phyloP scores from a whole-genome alignment of 1,140 invertebrate species.

The Brachionus paranguensis region DNA sequence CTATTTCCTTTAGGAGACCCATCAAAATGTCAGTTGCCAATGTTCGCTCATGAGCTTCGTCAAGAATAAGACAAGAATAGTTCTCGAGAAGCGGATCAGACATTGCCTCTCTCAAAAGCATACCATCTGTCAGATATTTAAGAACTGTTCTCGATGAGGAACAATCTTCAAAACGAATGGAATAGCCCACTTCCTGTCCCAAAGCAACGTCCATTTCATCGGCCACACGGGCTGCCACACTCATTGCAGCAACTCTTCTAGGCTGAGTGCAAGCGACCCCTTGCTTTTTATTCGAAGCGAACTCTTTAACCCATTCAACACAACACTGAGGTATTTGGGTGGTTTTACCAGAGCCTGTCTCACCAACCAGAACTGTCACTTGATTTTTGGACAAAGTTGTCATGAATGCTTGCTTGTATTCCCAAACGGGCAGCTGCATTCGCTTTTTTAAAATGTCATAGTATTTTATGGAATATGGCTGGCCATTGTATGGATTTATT shows the following conservation, averaged over 20 bases:
- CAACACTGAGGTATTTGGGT: constrained; percentile 70
- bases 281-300: constrained; percentile 61
- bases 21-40: constrained; percentile 97
- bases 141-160: constrained; percentile 84
- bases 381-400: constrained; percentile 79
- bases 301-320: constrained; percentile 72
- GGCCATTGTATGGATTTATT: constrained; percentile 44
- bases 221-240: constrained; percentile 90
- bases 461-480: constrained; percentile 49
- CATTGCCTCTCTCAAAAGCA: constrained; percentile 97
- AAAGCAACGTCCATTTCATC: constrained; percentile 97
- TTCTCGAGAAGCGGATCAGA: constrained; percentile 93
- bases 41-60: constrained; percentile 98
- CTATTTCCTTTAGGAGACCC: constrained; percentile 93
- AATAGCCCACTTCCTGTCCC: constrained; percentile 97
- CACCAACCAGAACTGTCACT: constrained; percentile 85
- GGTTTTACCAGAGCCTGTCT: constrained; percentile 63
- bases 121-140: constrained; percentile 98
- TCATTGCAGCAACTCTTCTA: constrained; percentile 95
- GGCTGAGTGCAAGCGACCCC: constrained; percentile 93
- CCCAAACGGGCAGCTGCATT: constrained; percentile 88
- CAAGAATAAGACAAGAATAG: constrained; percentile 86
- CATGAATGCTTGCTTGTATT: constrained; percentile 93
- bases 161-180: constrained; percentile 98
- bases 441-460: constrained; percentile 69